Evolutionary conservation across 2,113 vertebrate genomes (phyloP), one percentile per base, ranked within the genome.

Genomic region (Pao palembangensis): DNA sequence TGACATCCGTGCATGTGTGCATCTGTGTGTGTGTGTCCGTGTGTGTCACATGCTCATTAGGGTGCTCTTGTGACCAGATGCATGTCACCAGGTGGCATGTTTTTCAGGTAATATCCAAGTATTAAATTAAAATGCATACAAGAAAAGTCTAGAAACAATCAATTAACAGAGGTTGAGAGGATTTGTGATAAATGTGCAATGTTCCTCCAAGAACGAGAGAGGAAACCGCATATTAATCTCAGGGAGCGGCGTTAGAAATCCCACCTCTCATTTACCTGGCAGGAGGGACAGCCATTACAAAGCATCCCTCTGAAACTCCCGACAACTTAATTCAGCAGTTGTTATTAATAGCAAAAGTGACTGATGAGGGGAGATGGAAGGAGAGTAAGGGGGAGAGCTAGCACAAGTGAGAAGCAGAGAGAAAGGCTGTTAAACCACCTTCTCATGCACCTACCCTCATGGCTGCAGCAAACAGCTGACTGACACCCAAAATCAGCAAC

Each of bases 181-280:
- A 28, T 6, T 28, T 28, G 25, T 28, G 6, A 38, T 38, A 38
- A 38, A 38, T 38, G 34, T 38, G 34, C 8, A 51, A 65, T 51
- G 59, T 51, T 69, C 18, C 21, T 62, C 52, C 63, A 71, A 78
- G 83, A 87, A 74, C 69, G 64, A 78, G 74, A 38, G 64, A 23
- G 17, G 17, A 55, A 58, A 64, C 53, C 56, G 60, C 34, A 64
- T 78, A 79, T 79, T 82, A 80, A 78, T 79, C 57, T 67, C 34
- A 21, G 20, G 16, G 44, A 62, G 54, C 50, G 28, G 56, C 59
- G 34, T 16, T 15, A 53, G 49, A 58, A 61, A 61, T 61, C 58
- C 69, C 60, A 68, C 48, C 52, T 54, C 60, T 79, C 62, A 71
- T 71, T 72, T 59, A 68, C 25, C 67, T 64, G 21, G 52, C 14